Base-by-base conservation (phyloP, 2,113 vertebrate species). In the Stegostoma tigrinum region DNA sequence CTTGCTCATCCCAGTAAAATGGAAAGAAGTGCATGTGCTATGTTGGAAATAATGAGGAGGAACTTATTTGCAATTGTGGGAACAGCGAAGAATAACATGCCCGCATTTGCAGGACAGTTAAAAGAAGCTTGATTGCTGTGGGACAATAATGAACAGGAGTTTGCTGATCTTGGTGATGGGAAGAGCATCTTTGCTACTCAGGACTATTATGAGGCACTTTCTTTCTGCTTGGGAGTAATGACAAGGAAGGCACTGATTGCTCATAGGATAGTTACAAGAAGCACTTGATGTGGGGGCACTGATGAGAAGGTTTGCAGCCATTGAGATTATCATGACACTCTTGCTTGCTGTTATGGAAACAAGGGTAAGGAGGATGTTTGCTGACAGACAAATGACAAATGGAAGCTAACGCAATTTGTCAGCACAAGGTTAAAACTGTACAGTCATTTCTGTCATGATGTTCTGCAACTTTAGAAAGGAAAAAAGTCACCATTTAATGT, bases 401-500 rank as follows among this genome's bases (percentile, higher is more conserved):
- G 55, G 30, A 91, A 91, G 87, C 87, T 64, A 34, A 10, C 15
- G 1, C 34, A 66, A 5, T 93, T 66, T 64, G n/a, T 66, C 61
- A 93, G 61, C 34, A 23, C 38, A n/a, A 93, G 89, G n/a, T n/a
- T 38, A 90, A 24, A n/a, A 93, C 61, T 67, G 61, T 34, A 34
- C 61, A 66, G 89, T 67, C 89, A 93, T 21, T 93, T 93, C 61
- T n/a, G 64, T 93, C 61, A 66, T 19, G 38, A 23, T 21, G 12
- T 66, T 93, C 30, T 93, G 34, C 89, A 66, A 66, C 89, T 93
- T 93, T 67, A 66, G 21, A 93, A 93, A 93, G 89, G 55, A 66
- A 93, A 66, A 61, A 38, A 66, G 61, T 34, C 6, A 66, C 34
- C 89, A 38, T 93, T 93, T 93, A 66, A 5, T 38, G n/a, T 66